phyloP scores from a whole-genome alignment of 2,888 invertebrate species.

The Cheilosia variabilis region DNA sequence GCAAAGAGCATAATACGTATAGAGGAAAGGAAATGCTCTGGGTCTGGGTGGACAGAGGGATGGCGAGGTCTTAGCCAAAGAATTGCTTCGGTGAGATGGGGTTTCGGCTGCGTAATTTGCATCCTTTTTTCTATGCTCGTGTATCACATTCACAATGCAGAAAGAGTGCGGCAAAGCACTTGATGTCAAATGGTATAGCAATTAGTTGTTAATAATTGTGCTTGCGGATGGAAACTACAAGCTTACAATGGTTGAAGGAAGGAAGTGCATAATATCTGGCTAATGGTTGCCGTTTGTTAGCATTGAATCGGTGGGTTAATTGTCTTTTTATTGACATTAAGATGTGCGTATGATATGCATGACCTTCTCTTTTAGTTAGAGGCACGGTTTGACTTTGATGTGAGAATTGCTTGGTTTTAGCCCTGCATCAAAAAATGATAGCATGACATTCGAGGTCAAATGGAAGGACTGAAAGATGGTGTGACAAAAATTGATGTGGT shows the following conservation, averaged over 20 bases:
- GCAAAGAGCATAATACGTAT: slow-evolving; percentile 70
- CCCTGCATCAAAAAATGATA: no score
- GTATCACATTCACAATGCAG: background rate
- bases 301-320: background rate
- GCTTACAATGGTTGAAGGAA: background rate
- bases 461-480: no score
- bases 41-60: slow-evolving; percentile 14
- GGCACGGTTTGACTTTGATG: no score
- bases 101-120: slow-evolving; percentile 69
- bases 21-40: slow-evolving; percentile 63
- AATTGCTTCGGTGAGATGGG: slow-evolving; percentile 41
- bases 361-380: no score
- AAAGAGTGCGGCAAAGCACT: slow-evolving; percentile 35
- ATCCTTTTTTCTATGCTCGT: slow-evolving; percentile 35
- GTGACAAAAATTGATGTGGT: no score
- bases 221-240: slow-evolving; percentile 9
- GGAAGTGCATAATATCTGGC: background rate
- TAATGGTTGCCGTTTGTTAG: background rate
- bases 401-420: no score
- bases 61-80: slow-evolving; percentile 9
- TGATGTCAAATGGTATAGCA: slow-evolving; percentile 39
- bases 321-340: slow-evolving; percentile 1
- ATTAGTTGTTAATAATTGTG: slow-evolving; percentile 57
- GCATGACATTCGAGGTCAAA: no score
- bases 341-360: no score